Evolutionary conservation across 2,113 vertebrate species (phyloP).

Genomic region (Balaeniceps rex): DNA sequence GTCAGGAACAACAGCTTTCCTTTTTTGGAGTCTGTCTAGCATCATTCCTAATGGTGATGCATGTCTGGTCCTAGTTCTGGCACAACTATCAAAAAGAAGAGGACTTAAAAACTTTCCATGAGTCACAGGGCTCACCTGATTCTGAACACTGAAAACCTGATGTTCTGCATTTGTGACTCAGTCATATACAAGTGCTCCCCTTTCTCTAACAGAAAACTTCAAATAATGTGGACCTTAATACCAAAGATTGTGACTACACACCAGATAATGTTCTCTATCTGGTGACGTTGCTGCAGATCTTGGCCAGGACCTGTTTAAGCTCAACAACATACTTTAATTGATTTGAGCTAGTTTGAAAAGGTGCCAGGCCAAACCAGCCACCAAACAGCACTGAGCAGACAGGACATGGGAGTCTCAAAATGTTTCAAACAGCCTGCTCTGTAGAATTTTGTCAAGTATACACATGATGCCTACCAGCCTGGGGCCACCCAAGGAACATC

Average conservation of each 20-base stretch:
- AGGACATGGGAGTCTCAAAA: background rate
- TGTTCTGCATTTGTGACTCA: background rate
- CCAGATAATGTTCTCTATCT: background rate
- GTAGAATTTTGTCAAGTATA: constrained; percentile 33
- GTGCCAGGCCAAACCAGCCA: background rate
- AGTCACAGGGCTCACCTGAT: background rate
- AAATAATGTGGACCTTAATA: background rate
- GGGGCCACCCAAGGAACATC: constrained; percentile 67
- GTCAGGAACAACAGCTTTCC: background rate
- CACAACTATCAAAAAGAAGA: background rate
- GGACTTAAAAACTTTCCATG: background rate
- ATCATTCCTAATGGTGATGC: background rate
- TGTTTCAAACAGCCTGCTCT: constrained; percentile 12
- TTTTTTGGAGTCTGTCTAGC: background rate
- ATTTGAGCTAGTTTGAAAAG: background rate
- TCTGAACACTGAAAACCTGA: background rate
- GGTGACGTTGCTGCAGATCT: background rate
- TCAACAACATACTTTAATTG: background rate
- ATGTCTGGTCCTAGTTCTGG: background rate
- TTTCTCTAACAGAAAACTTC: background rate
- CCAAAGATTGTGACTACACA: background rate
- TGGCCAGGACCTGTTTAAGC: background rate
- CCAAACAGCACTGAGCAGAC: background rate
- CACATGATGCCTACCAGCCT: constrained; percentile 55
- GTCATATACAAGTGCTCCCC: background rate